Evolutionary conservation across 2,113 vertebrate genomes (phyloP).

Genomic region (Pelusios castaneus): DNA sequence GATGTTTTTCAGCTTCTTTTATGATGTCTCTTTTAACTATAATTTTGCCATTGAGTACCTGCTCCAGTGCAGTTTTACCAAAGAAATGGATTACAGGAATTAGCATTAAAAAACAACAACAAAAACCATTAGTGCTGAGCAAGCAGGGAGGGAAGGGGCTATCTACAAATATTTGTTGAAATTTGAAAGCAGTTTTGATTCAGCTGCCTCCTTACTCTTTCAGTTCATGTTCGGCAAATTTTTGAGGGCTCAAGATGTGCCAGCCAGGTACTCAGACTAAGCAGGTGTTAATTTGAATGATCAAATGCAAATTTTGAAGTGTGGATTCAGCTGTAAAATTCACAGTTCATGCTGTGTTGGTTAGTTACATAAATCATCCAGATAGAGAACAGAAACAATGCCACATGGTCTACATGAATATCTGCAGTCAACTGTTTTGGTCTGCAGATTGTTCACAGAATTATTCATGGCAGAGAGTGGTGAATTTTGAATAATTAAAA

Average conservation of each 20-base stretch:
- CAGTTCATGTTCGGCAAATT: neutral
- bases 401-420: neutral
- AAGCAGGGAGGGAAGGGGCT: neutral
- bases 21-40: neutral
- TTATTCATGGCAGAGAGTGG: neutral
- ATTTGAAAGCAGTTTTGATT: neutral
- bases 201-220: neutral
- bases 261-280: neutral
- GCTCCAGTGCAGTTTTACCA: neutral
- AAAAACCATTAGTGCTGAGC: neutral
- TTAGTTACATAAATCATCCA: neutral
- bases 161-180: neutral
- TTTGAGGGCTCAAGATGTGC: neutral
- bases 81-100: fast-evolving
- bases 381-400: neutral
- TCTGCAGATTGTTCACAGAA: neutral
- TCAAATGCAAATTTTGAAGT: neutral
- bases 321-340: neutral
- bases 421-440: neutral
- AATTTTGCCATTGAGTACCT: neutral
- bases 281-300: neutral
- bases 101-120: neutral
- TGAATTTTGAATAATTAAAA: neutral
- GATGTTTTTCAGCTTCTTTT: neutral
- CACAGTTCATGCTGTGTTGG: neutral